Evolutionary conservation across 2,888 invertebrate species (phyloP).

Genomic region (Notocelia uddmanniana): DNA sequence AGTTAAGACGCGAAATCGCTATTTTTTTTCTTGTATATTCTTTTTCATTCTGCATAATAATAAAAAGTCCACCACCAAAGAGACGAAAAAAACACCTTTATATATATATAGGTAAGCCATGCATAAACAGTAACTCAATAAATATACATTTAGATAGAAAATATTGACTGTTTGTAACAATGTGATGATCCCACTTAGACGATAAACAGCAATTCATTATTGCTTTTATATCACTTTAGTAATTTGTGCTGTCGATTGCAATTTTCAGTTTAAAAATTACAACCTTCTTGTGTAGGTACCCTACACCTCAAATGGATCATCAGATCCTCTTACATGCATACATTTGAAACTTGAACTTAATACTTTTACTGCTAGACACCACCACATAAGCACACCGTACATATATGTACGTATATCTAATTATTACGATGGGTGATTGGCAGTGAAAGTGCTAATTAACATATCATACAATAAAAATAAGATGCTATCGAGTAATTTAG

Average conservation of each 20-base stretch:
- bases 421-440: not conserved
- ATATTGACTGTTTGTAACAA: too few species aligned
- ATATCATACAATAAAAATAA: slow-evolving; percentile 8
- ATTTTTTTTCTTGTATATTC: too few species aligned
- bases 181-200: too few species aligned
- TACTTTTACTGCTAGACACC: slow-evolving; percentile 2
- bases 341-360: not conserved
- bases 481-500: slow-evolving; percentile 15
- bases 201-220: not conserved
- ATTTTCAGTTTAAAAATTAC: not conserved
- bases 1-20: too few species aligned
- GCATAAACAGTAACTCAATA: too few species aligned
- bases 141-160: too few species aligned
- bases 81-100: too few species aligned
- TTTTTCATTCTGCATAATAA: too few species aligned
- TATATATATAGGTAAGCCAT: too few species aligned
- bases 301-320: not conserved
- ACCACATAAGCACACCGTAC: not conserved
- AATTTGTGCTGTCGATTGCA: not conserved
- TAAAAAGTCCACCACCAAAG: too few species aligned
- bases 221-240: not conserved
- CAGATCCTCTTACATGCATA: not conserved
- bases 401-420: not conserved
- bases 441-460: slow-evolving; percentile 16
- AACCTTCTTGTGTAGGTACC: not conserved